A percentile compares a stretch with the other conserved stretches of the same genome.
These are phyloP conservation scores for Polypterus senegalus DNA, from an alignment of 2,113 vertebrate species.

Conservation along the genomic window DNA sequence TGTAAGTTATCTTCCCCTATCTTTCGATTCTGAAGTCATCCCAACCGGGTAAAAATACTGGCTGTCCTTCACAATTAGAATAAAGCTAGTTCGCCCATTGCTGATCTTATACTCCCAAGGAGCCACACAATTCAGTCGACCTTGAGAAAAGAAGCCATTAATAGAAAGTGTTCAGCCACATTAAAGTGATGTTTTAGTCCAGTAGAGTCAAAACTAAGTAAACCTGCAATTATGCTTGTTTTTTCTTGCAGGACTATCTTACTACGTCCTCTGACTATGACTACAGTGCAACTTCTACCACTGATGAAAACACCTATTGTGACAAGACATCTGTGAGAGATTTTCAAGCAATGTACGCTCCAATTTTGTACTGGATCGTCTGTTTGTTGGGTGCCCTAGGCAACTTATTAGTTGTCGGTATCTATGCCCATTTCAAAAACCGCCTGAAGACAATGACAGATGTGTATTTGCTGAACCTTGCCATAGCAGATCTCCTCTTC, in stretches of 20 bases:
- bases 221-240: conserved; percentile 14
- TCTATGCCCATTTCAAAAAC: conserved; percentile 59
- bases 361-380: conserved; percentile 61
- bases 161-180: background rate
- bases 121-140: no score
- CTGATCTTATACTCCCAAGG: no score
- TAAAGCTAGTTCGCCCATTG: no score
- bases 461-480: conserved; percentile 67
- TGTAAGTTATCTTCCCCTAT: no score
- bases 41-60: no score
- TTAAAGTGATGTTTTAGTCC: background rate
- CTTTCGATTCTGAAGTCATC: no score
- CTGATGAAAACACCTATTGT: conserved; percentile 31
- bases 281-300: conserved; percentile 1
- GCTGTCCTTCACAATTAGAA: no score
- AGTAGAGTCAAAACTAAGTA: conserved; percentile 17
- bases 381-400: conserved; percentile 60
- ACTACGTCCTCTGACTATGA: background rate
- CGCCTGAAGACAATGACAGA: conserved; percentile 72
- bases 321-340: conserved; percentile 37
- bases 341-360: conserved; percentile 54
- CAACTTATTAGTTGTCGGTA: conserved; percentile 61
- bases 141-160: no score
- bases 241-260: conserved; percentile 11
- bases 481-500: conserved; percentile 74